Evolutionary conservation across 2,113 vertebrate genomes (phyloP), one percentile per base, ranked within the genome.

Genomic region (Urocitellus parryii): DNA sequence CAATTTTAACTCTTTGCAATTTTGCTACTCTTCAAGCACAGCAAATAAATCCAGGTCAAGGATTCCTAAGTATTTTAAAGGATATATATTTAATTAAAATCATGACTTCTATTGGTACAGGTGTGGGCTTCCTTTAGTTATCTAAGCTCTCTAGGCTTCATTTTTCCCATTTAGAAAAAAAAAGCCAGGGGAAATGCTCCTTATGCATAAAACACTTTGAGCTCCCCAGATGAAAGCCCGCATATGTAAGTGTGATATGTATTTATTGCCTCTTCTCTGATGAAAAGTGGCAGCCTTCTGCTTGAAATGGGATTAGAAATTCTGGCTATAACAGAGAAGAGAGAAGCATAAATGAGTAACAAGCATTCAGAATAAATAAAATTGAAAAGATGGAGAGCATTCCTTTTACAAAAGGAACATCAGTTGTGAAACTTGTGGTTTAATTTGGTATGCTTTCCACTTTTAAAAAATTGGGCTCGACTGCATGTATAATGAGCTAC

Each of bases 401-500:
- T 91, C 78, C 18, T 95, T 97, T 95, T 94, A 97, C 87, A 97
- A 97, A 97, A 93, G 92, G 92, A 97, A 67, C 95, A 95, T 92
- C 88, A 96, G 96, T 97, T 97, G 88, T 1, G 3, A 91, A 97
- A 92, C 96, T 77, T 92, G 96, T 45, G 90, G 85, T 90, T 97
- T 96, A 95, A 98, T 97, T 96, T 97, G 63, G 84, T 96, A 94
- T 96, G 95, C 96, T 94, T 97, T 97, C 39, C 92, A 97, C 95
- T 97, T 92, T 95, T 70, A 96, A 97, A 97, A 94, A 85, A 96
- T 70, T 97, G 96, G 90, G 90, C 95, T 96, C 79, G 61, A 96
- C 68, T 97, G 96, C 94, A 96, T 97, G 68, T 97, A 95, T 96
- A 97, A 98, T 97, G 90, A 98, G 82, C 90, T 96, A 96, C 68